A percentile compares a stretch with the other conserved stretches of the same genome.
Conservation (phyloP, 2,888 invertebrate genomes). For the Sepioteuthis lessoniana region DNA sequence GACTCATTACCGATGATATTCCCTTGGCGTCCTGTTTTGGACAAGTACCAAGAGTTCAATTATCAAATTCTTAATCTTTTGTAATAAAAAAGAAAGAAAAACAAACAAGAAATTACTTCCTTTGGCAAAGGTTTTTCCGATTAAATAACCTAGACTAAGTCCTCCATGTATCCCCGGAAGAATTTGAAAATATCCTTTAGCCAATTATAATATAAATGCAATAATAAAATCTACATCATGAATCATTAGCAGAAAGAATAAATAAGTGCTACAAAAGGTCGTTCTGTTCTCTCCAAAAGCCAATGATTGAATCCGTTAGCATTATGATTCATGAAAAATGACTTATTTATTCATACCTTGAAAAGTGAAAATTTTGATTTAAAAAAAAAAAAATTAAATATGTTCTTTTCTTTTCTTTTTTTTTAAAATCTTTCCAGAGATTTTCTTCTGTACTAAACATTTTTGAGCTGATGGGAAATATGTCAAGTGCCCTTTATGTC, state of each 20-base stretch:
- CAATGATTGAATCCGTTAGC: not conserved
- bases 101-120: no score
- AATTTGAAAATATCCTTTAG: not conserved
- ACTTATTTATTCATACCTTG: slow-evolving; percentile 20
- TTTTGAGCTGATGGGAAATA: not conserved
- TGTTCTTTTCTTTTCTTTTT: not conserved
- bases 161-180: not conserved
- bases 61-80: no score
- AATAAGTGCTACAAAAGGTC: not conserved
- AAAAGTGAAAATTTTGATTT: not conserved
- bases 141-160: not conserved
- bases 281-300: not conserved
- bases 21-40: no score
- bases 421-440: not conserved
- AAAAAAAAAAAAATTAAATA: not conserved
- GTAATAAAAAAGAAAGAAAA: no score
- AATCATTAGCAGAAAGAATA: not conserved
- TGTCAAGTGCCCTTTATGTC: slow-evolving; percentile 23
- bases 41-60: no score
- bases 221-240: not conserved
- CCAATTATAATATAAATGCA: not conserved
- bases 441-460: not conserved
- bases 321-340: not conserved
- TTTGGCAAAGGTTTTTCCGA: not conserved
- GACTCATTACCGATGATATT: no score